Evolutionary conservation across 1,140 invertebrate species (phyloP).

Genomic region (Idris sp.): DNA sequence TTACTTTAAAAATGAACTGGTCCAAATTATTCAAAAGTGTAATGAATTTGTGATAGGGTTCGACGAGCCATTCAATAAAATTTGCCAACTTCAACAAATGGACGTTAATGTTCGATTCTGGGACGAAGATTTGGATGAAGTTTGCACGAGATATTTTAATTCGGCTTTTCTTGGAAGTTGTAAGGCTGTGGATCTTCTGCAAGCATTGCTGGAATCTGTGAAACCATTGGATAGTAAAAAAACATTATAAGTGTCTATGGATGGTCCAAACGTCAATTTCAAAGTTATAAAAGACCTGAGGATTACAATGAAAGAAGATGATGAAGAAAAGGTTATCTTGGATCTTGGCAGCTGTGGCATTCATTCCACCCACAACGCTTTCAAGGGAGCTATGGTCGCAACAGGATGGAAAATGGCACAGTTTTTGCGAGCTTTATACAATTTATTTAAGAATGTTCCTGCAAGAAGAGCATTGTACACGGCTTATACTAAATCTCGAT

Average conservation of each 20-base stretch:
- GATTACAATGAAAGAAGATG: conserved; percentile 1
- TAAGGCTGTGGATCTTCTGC: conserved; percentile 27
- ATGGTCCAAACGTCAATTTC: conserved; percentile 51
- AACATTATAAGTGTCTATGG: conserved; percentile 55
- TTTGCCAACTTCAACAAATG: conserved; percentile 48
- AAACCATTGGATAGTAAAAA: conserved; percentile 13
- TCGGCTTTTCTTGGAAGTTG: conserved; percentile 44
- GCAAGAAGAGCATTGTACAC: conserved; percentile 41
- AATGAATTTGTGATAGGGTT: conserved; percentile 38
- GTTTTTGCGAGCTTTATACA: conserved; percentile 56
- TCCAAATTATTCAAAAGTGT: conserved; percentile 13
- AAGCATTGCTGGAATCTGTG: conserved; percentile 17
- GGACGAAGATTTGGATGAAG: conserved; percentile 24
- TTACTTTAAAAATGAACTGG: conserved; percentile 42
- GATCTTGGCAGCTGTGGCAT: conserved; percentile 54
- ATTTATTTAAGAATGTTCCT: conserved; percentile 59
- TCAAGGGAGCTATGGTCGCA: conserved; percentile 44
- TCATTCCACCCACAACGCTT: conserved; percentile 47
- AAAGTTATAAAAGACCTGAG: conserved; percentile 33
- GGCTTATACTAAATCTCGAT: conserved; percentile 22
- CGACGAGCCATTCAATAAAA: conserved; percentile 53
- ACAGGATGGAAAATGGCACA: conserved; percentile 51
- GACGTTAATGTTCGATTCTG: conserved; percentile 53
- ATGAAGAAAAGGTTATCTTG: conserved; percentile 8
- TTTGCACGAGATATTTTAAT: conserved; percentile 30